Percentiles rank a stretch among this genome's conserved stretches.
Conservation (phyloP, 2,888 invertebrate species). For the Branchellion lobata region DNA sequence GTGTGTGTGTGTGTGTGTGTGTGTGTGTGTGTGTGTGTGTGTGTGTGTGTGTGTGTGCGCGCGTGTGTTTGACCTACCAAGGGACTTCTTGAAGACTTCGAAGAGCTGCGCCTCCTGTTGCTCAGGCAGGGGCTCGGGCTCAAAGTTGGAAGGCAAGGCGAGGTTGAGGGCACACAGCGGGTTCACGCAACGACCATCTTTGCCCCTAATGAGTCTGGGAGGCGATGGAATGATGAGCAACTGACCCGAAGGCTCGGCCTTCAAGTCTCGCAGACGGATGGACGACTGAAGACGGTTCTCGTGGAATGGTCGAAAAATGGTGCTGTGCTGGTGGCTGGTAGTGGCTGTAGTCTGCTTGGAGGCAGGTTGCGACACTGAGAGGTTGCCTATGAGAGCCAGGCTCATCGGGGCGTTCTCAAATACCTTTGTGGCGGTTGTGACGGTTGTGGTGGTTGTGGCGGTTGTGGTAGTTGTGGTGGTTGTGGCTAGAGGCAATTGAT, state of each 20-base stretch:
- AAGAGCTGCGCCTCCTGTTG: constrained; percentile 12
- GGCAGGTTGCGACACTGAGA: neutral
- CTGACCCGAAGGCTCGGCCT: constrained; percentile 81
- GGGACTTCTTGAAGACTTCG: constrained; percentile 33
- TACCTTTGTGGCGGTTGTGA: constrained; percentile 18
- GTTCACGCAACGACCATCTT: constrained; percentile 74
- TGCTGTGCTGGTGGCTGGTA: constrained; percentile 78
- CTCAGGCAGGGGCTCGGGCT: constrained; percentile 26
- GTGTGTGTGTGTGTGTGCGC: constrained; percentile 48
- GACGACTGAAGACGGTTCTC: constrained; percentile 95
- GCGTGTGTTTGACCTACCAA: constrained; percentile 1
- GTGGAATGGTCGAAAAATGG: constrained; percentile 91
- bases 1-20: too few species aligned
- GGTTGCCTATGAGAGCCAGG: constrained; percentile 29
- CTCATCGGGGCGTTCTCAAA: constrained; percentile 36
- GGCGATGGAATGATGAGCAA: constrained; percentile 91
- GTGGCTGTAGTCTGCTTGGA: neutral
- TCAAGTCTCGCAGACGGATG: constrained; percentile 81
- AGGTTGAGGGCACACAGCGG: constrained; percentile 96
- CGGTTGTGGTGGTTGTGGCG: too few species aligned
- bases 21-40: too few species aligned
- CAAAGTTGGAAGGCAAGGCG: constrained; percentile 71
- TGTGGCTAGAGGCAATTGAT: too few species aligned
- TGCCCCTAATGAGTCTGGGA: constrained; percentile 77
- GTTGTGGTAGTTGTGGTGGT: too few species aligned